These are phyloP conservation scores for Eulemur coronatus DNA, from an alignment of 2,797 vertebrate species.

Conservation along the genomic window DNA sequence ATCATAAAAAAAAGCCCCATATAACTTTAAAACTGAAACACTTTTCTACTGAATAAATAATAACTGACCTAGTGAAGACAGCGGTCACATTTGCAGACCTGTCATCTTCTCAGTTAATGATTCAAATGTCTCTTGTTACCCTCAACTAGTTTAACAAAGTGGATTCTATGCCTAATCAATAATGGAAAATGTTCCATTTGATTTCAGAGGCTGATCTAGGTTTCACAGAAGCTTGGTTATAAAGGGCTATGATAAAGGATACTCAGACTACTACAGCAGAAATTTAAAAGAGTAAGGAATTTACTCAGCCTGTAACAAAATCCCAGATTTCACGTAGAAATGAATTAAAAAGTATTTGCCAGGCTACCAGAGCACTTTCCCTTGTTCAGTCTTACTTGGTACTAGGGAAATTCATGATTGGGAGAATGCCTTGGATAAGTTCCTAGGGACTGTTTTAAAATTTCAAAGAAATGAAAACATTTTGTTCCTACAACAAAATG, in stretches of 20 bases:
- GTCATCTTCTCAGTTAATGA: constrained; percentile 83
- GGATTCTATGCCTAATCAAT: constrained; percentile 92
- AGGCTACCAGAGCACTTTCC: background rate
- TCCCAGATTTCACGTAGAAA: background rate
- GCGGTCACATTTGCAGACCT: constrained; percentile 84
- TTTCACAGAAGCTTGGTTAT: constrained; percentile 75
- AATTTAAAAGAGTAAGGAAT: constrained; percentile 17
- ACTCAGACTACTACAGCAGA: background rate
- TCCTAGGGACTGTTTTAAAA: background rate
- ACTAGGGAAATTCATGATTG: background rate
- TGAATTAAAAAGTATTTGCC: background rate
- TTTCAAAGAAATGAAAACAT: constrained; percentile 10
- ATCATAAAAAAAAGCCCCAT: background rate
- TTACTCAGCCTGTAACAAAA: background rate
- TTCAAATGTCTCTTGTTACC: constrained; percentile 92
- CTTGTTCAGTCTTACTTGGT: background rate
- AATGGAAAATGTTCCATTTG: constrained; percentile 96
- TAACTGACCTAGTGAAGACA: constrained; percentile 67
- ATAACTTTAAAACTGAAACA: constrained; percentile 62
- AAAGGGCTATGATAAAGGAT: constrained; percentile 58
- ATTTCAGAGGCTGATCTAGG: constrained; percentile 80
- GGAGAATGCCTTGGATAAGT: background rate
- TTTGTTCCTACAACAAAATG: background rate
- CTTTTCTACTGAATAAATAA: constrained; percentile 82
- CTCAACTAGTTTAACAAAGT: constrained; percentile 88